Percentiles rank a stretch among this genome's conserved stretches.
Evolutionary conservation across 2,113 vertebrate genomes (phyloP).

Genomic region (Anolis sagrei): DNA sequence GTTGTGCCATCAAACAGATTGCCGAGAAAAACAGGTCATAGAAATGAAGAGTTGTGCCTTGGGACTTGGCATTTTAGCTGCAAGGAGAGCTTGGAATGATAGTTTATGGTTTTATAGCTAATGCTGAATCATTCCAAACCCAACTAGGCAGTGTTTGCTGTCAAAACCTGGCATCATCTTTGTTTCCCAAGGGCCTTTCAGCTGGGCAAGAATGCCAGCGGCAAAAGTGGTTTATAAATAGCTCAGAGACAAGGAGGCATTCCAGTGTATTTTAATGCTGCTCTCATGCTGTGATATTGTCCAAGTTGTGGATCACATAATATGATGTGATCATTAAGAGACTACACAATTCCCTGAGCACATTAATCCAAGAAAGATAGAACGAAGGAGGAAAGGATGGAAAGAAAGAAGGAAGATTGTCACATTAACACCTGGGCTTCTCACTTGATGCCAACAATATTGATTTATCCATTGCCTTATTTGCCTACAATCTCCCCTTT

Average conservation of each 20-base stretch:
- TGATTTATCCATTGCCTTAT: too few species aligned
- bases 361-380: neutral
- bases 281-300: neutral
- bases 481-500: too few species aligned
- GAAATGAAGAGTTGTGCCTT: neutral
- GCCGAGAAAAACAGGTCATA: neutral
- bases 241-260: neutral
- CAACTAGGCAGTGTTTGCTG: neutral
- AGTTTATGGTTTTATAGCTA: neutral
- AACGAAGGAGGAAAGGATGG: neutral
- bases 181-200: neutral
- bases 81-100: neutral
- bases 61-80: neutral
- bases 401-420: too few species aligned
- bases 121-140: slow-evolving; percentile 7
- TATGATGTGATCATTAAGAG: neutral
- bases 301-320: neutral
- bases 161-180: slow-evolving; percentile 4
- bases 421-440: neutral
- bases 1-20: neutral
- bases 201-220: neutral
- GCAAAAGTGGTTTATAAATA: neutral
- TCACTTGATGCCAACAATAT: neutral
- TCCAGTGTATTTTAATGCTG: neutral
- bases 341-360: too few species aligned